Evolutionary conservation across 2,888 invertebrate species (phyloP), one percentile per base, ranked within the genome.

Genomic region (Volucella inflata): DNA sequence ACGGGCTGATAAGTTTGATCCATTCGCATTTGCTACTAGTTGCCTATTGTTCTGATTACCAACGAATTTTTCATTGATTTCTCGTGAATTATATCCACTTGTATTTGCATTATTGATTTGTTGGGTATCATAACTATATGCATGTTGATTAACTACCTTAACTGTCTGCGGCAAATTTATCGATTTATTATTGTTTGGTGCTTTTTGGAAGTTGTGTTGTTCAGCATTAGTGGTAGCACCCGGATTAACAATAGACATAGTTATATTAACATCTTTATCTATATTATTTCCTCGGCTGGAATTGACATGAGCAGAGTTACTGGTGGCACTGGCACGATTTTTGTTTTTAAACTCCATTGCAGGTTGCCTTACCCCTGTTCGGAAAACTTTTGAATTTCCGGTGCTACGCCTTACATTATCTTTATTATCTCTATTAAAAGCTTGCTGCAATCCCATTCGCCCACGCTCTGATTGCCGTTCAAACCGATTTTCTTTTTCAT

Each of bases 301-400:
- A 51, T 85, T 77, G n/a, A 62, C 64, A 21, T 82, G 74, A 2
- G 65, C 59, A 2, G 57, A 36, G 21, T 9, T 16, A 4, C 57
- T 46, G 44, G 79, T 88, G 8, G 76, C 77, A 51, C 53, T 59
- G 8, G 83, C 67, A 14, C 88, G 88, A 67, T 87, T 88, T 65
- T 91, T 91, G 62, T 89, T 91, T 70, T 92, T 92, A 68, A 92
- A 91, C 74, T 92, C 92, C 89, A 92, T 90, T 68, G 90, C 89
- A 62, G 90, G 89, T 70, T 91, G 91, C 0, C 90, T 89, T 2
- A 88, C 88, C 53, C 71, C 10, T 59, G 48, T 1, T 64, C 87
- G 65, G 44, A 46, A 62, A 14, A 70, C 44, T 55, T 82, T 82
- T 8, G 64, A 0, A 12, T 83, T 79, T 4, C 82, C 72, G 0